Conservation (phyloP, 37 sponge, comb jelly and placozoan species). For the Agelas oroides region DNA sequence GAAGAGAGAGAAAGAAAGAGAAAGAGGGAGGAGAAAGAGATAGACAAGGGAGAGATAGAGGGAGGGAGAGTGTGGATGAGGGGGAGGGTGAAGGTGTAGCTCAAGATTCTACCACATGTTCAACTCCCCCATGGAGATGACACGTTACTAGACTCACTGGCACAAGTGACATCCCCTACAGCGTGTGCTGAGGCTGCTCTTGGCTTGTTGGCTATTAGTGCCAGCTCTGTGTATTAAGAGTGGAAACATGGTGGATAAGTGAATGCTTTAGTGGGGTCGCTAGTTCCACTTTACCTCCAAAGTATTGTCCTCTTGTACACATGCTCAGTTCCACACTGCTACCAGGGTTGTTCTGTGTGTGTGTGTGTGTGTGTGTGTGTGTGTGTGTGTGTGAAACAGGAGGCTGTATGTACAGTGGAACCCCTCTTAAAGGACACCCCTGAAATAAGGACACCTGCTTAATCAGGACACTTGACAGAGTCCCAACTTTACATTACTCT, state of each 20-base stretch:
- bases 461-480: no score
- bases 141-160: slow-evolving; percentile 73
- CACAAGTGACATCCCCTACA: slow-evolving; percentile 78
- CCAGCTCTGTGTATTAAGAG: slow-evolving; percentile 74
- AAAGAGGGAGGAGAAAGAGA: not conserved
- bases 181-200: slow-evolving; percentile 93
- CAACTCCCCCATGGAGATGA: not conserved
- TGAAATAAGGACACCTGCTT: no score
- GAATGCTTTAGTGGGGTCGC: no score
- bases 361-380: not conserved
- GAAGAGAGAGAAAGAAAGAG: slow-evolving; percentile 20
- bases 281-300: no score
- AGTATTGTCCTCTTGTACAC: slow-evolving; percentile 87
- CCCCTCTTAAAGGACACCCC: no score
- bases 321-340: slow-evolving; percentile 62
- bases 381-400: no score
- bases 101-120: no score
- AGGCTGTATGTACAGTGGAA: no score
- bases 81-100: not conserved
- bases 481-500: no score
- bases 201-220: slow-evolving; percentile 89
- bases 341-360: slow-evolving; percentile 62
- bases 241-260: not conserved
- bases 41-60: no score
- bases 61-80: no score